Percentiles rank a stretch among this genome's conserved stretches.
These are phyloP conservation scores for Acropora yongei DNA, from an alignment of 64 coral and sea anemone species.

Conservation along the genomic window DNA sequence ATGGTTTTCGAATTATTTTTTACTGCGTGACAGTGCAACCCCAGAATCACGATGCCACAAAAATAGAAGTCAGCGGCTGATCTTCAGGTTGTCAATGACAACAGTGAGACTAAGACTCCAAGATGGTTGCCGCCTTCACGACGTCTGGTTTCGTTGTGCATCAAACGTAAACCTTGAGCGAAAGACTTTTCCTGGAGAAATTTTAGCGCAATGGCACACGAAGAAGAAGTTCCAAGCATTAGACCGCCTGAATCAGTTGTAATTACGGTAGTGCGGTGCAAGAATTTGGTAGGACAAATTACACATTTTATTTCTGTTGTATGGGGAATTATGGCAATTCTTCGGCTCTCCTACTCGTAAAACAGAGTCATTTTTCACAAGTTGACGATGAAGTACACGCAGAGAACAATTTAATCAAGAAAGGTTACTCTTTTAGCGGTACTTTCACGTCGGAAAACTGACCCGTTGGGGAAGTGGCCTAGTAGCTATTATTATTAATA, in stretches of 20 bases:
- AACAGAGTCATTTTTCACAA: too few species aligned
- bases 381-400: too few species aligned
- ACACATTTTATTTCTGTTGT: background rate
- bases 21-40: too few species aligned
- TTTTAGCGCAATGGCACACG: slow-evolving; percentile 38
- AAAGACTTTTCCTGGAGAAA: background rate
- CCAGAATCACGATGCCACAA: too few species aligned
- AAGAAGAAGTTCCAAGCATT: slow-evolving; percentile 17
- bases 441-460: too few species aligned
- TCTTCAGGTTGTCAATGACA: slow-evolving; percentile 34
- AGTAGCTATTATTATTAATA: too few species aligned
- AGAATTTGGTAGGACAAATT: slow-evolving; percentile 45
- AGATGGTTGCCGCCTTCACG: slow-evolving; percentile 1
- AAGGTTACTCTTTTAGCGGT: too few species aligned
- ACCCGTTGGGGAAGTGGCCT: too few species aligned
- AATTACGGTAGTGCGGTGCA: slow-evolving; percentile 51
- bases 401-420: too few species aligned
- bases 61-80: slow-evolving; percentile 21
- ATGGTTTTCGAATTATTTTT: too few species aligned
- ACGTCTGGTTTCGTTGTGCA: background rate
- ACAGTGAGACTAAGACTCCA: background rate
- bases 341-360: too few species aligned
- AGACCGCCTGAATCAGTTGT: slow-evolving; percentile 58
- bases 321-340: background rate
- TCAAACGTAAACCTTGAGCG: background rate